Conservation (phyloP, 2,888 invertebrate species). For the Ornithoptera alexandrae region DNA sequence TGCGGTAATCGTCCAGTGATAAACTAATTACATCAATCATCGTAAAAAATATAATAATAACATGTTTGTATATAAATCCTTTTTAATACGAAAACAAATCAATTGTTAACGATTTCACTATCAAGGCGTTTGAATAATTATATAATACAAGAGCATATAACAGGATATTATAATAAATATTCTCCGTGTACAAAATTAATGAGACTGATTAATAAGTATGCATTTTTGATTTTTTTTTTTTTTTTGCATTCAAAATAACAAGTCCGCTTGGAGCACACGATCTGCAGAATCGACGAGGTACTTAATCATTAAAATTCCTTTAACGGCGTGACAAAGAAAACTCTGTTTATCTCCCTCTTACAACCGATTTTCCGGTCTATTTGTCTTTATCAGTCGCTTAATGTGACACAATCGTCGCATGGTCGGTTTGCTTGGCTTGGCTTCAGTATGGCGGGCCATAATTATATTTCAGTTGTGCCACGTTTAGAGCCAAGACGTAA, state of each 20-base stretch:
- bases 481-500: constrained; percentile 36
- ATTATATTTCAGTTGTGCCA: constrained; percentile 41
- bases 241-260: constrained; percentile 22
- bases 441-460: constrained; percentile 42
- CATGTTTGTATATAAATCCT: no score
- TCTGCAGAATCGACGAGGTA: constrained; percentile 34
- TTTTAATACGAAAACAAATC: no score
- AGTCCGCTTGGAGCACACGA: constrained; percentile 15
- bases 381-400: constrained; percentile 75
- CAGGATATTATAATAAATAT: no score
- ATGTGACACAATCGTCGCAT: constrained; percentile 74
- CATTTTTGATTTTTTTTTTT: not conserved
- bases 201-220: not conserved
- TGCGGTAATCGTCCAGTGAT: no score
- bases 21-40: no score
- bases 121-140: no score
- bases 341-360: constrained; percentile 66
- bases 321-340: constrained; percentile 58
- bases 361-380: constrained; percentile 75
- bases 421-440: constrained; percentile 67
- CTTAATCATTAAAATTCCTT: constrained; percentile 74
- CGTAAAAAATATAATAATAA: no score
- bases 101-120: no score
- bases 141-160: no score
- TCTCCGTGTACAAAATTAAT: not conserved